Conservation (phyloP, 2,113 vertebrate species). For the Myanophis thanlyinensis region DNA sequence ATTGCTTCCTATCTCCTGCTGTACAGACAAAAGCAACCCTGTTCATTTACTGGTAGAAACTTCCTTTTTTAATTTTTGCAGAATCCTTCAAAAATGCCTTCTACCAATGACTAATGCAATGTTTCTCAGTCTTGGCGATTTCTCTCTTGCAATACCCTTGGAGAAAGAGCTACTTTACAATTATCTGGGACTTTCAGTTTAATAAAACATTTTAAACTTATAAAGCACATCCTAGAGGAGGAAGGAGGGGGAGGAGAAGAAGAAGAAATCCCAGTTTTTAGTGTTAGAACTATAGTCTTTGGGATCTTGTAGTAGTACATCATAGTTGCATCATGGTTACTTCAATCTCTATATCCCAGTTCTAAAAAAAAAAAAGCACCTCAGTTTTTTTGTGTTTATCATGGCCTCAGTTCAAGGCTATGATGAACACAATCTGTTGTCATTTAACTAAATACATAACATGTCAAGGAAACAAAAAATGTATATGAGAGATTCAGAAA, state of each 20-base stretch:
- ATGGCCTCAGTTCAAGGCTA: background rate
- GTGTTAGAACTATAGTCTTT: background rate
- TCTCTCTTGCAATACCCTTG: background rate
- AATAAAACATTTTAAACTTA: background rate
- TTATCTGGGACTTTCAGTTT: background rate
- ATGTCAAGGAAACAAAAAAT: slow-evolving; percentile 16
- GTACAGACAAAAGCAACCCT: background rate
- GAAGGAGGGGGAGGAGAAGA: background rate
- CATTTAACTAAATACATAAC: background rate
- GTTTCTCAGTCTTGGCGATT: background rate
- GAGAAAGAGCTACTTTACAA: background rate
- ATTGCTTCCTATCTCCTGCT: background rate
- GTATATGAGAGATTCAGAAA: background rate
- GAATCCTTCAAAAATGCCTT: background rate
- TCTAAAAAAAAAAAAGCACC: background rate
- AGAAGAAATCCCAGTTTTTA: background rate
- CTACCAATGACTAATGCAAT: background rate
- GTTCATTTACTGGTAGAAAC: background rate
- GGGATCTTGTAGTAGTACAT: background rate
- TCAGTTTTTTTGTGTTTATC: background rate
- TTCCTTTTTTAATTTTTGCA: background rate
- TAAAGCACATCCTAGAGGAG: background rate
- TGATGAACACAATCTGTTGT: slow-evolving; percentile 15
- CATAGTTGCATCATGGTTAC: background rate
- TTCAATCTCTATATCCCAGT: background rate